Conservation (phyloP, 1,140 invertebrate species). For the Drosophila gunungcola region DNA sequence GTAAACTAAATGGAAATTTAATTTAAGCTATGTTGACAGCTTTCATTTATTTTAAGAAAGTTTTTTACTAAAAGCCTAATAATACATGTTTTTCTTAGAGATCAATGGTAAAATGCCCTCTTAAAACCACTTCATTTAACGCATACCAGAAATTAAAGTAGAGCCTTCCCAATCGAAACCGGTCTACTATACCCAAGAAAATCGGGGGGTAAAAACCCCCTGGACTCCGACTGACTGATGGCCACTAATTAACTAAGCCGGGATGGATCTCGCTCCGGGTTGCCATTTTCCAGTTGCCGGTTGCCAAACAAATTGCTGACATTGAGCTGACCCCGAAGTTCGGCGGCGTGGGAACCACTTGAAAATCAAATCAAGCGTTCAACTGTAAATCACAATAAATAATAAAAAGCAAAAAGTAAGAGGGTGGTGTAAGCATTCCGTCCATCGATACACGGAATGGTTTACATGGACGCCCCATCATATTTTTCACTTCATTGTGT, state of each 20-base stretch:
- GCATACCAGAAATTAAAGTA: neutral
- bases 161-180: neutral
- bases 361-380: constrained; percentile 84
- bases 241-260: constrained; percentile 80
- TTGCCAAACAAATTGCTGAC: constrained; percentile 59
- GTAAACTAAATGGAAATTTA: too few species aligned
- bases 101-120: too few species aligned
- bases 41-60: too few species aligned
- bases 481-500: constrained; percentile 83
- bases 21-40: too few species aligned
- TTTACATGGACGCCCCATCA: constrained; percentile 61
- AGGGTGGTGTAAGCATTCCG: constrained; percentile 2
- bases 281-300: constrained; percentile 27
- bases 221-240: constrained; percentile 70
- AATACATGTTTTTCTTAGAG: too few species aligned
- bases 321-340: constrained; percentile 46
- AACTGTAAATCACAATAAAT: constrained; percentile 85
- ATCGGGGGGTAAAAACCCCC: neutral
- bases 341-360: constrained; percentile 79
- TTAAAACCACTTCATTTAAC: neutral
- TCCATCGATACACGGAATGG: constrained; percentile 44
- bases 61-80: too few species aligned
- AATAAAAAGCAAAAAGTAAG: constrained; percentile 65
- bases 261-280: constrained; percentile 6
- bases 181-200: constrained; percentile 14